Evolutionary conservation across 1,140 invertebrate genomes (phyloP).

Genomic region (Palaemon carinicauda): DNA sequence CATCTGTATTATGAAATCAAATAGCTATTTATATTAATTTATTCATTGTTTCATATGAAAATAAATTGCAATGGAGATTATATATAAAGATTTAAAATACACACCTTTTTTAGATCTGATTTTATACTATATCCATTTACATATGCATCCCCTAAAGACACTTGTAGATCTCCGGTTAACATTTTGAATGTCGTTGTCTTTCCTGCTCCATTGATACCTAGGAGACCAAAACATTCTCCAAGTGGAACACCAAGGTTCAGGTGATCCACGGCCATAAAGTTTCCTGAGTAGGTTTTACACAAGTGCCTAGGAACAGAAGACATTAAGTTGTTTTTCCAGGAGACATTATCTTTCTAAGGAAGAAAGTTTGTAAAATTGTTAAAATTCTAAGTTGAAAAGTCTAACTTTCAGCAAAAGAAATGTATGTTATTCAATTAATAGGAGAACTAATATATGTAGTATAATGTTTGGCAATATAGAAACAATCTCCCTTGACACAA

Average conservation of each 20-base stretch:
- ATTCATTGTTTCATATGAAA: no score
- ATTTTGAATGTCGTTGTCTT: slow-evolving; percentile 90
- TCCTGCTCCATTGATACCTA: slow-evolving; percentile 88
- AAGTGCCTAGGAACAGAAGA: slow-evolving; percentile 61
- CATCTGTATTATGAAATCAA: no score
- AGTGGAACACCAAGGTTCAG: slow-evolving; percentile 73
- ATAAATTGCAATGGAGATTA: neutral
- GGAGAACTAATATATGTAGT: no score
- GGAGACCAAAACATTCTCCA: slow-evolving; percentile 86
- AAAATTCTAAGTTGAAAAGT: neutral
- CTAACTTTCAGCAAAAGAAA: neutral
- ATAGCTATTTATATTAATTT: no score
- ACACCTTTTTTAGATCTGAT: slow-evolving; percentile 67
- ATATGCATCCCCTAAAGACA: slow-evolving; percentile 73
- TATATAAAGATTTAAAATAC: neutral
- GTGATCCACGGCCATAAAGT: slow-evolving; percentile 76
- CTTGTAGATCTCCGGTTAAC: slow-evolving; percentile 81
- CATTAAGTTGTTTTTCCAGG: no score
- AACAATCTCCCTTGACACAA: no score
- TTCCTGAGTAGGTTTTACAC: slow-evolving; percentile 70
- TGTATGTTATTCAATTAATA: neutral
- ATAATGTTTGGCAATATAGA: no score
- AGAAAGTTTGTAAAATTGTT: neutral
- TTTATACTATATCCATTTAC: slow-evolving; percentile 65
- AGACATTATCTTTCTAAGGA: neutral